Evolutionary conservation across 1,140 invertebrate genomes (phyloP), one percentile per base, ranked within the genome.

Genomic region (Piezodorus guildinii): DNA sequence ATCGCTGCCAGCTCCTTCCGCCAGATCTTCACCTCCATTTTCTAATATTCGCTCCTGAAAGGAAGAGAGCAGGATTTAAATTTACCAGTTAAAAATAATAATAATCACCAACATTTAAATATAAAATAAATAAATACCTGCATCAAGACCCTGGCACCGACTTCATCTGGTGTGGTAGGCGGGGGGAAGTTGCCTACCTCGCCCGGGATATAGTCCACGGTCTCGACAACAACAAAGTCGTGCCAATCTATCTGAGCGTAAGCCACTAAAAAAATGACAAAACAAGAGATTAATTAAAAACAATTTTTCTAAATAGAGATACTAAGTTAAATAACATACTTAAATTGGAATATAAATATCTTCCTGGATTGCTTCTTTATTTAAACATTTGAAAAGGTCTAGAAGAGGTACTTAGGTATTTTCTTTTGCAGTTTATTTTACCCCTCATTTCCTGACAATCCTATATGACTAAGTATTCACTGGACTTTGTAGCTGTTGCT

Each of bases 211-310:
- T 98, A 99, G 75, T 99, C 97, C 0, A 99, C 96, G 0, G 96
- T 99, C 76, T 99, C 96, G 0, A 99, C 97, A 0, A 99, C 95
- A 2, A 99, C 96, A 79, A 99, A 99, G 77, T 99, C 96, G 73
- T 99, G 97, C 97, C 97, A 99, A 74, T 99, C 97, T 68, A 99
- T 98, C 71, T 95, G 91, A 3, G 94, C 92, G 74, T 98, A 98
- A 0, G 95, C 94, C 68, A 63, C 45, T n/a, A 15, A 46, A 19
- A n/a, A 46, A 46, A 30, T 30, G 9, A 3, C 30, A 30, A 30
- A 30, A 30, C 30, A 30, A 30, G 9, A 5, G 9, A 30, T 5
- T 30, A 49, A 21, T 49, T 49, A 5, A 49, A 49, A 49, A 21
- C 3, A 3, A 49, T 49, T 49, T 49, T n/a, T 9, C 30, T 30